phyloP scores from a whole-genome alignment of 2,888 invertebrate species.

The Tillus elongatus region DNA sequence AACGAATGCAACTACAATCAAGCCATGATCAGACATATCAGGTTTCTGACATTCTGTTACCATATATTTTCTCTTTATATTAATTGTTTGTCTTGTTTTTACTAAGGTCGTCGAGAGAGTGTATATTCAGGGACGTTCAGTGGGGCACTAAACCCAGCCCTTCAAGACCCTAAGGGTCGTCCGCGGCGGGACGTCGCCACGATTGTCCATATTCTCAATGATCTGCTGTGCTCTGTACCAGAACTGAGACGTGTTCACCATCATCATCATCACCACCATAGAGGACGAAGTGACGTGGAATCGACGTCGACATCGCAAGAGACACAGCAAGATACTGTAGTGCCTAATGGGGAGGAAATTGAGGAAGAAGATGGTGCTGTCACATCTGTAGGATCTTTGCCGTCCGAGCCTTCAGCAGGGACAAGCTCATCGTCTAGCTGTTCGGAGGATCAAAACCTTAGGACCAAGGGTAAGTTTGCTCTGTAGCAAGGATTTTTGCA shows the following conservation, averaged over 20 bases:
- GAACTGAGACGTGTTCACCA: conserved; percentile 33
- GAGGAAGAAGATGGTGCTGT: no score
- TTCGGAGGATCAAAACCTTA: conserved; percentile 39
- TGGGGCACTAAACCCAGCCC: conserved; percentile 85
- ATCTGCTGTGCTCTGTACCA: conserved; percentile 80
- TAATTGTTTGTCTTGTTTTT: no score
- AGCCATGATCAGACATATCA: no score
- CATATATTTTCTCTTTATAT: no score
- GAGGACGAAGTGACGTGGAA: conserved; percentile 25
- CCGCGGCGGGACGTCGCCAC: conserved; percentile 91
- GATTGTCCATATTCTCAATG: conserved; percentile 91
- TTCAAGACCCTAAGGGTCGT: conserved; percentile 84
- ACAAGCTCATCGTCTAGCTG: conserved; percentile 9
- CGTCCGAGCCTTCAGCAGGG: conserved; percentile 3
- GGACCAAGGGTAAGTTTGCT: conserved; percentile 54
- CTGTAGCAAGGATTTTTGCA: no score
- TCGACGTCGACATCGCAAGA: background rate
- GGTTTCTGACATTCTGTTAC: no score
- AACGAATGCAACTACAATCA: no score
- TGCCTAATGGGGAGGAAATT: no score
- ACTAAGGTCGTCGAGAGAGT: conserved; percentile 87
- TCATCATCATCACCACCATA: no score
- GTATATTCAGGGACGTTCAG: conserved; percentile 95
- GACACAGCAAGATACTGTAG: conserved; percentile 20
- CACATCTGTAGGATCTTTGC: conserved; percentile 10